Evolutionary conservation across 2,888 invertebrate species (phyloP), one percentile per base, ranked within the genome.

Genomic region (Perizoma flavofasciatum): DNA sequence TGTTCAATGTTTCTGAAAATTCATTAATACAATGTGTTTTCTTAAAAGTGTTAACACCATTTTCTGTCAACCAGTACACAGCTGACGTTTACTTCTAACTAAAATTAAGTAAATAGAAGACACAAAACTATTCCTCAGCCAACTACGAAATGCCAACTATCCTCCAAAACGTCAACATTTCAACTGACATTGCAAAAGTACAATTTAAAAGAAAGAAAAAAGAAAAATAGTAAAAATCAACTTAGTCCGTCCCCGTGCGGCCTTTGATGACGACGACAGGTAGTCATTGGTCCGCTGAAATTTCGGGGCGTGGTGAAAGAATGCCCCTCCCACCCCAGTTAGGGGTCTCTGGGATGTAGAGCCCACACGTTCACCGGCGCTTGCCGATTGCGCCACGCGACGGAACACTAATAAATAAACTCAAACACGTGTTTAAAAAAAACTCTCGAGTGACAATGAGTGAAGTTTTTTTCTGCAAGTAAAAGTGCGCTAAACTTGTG

Each of bases 291-390:
- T 46, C 5, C 65, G 41, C 45, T 51, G 58, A 63, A 73, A 77
- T 76, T 69, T 70, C 73, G 68, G 70, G 91, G 90, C 88, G 92
- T 82, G 85, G 88, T 73, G 66, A 72, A 46, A 34, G 46, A 44
- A 61, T 66, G 83, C 82, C 72, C 85, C 89, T 81, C 92, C 92
- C 83, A 76, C 79, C 77, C 71, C 84, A 64, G 85, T 75, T 84
- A 86, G 86, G 88, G 88, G 83, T 83, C 83, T 81, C 68, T 69
- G 73, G 70, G 79, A 76, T 74, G 73, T 75, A 75, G 83, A 78
- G 77, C 73, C 78, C 89, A 91, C 88, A 90, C 87, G 85, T 86
- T 84, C 85, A 79, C 86, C 81, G 86, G 91, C 92, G 91, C 89
- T 88, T 76, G 90, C 77, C 82, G 86, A 79, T 79, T 76, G 89